These are phyloP conservation scores for Trogon melanurus DNA, from an alignment of 2,113 vertebrate genomes.

Conservation along the genomic window DNA sequence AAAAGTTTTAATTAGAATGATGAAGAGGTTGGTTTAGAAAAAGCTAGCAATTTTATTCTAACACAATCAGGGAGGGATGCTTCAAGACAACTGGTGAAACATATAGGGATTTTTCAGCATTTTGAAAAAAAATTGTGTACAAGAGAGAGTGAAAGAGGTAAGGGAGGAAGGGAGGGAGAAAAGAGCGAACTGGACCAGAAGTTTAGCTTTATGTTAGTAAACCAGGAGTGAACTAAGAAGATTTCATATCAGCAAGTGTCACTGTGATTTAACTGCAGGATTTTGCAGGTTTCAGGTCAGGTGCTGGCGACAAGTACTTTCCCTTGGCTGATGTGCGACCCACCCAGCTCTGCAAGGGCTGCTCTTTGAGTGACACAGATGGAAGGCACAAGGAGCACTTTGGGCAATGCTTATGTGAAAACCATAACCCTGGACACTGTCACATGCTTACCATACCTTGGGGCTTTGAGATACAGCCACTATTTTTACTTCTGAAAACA, in stretches of 20 bases:
- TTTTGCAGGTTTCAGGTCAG: not conserved
- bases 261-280: too few species aligned
- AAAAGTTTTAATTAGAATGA: not conserved
- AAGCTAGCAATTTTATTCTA: not conserved
- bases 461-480: not conserved
- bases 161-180: not conserved
- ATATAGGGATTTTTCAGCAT: too few species aligned
- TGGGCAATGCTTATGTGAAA: not conserved
- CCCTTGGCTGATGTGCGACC: not conserved
- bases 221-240: not conserved
- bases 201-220: not conserved
- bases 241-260: not conserved
- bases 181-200: not conserved
- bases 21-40: not conserved
- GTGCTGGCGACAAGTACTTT: rapidly evolving
- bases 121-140: too few species aligned
- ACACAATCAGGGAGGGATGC: too few species aligned
- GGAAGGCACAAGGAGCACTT: not conserved
- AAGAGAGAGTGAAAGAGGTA: rapidly evolving
- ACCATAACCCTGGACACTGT: not conserved
- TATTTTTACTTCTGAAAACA: not conserved
- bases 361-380: not conserved
- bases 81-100: not conserved
- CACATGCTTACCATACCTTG: not conserved
- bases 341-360: not conserved